A percentile compares a stretch with the other conserved stretches of the same genome.
phyloP scores from a whole-genome alignment of 2,888 invertebrate genomes.

The Mongoloraphidia duomilia region DNA sequence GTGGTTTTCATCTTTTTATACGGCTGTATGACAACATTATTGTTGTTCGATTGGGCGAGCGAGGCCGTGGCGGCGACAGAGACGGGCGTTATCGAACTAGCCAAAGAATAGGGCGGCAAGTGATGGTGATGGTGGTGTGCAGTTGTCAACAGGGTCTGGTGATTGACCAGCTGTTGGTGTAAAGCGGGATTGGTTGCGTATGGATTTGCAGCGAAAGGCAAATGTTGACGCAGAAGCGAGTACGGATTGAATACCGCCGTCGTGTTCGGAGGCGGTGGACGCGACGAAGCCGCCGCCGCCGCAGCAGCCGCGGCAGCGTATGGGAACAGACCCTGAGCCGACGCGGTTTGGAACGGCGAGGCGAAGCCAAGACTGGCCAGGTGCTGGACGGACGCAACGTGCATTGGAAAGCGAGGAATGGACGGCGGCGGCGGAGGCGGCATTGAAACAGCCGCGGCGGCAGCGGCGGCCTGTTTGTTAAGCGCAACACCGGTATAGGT shows the following conservation, averaged over 20 bases:
- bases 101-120: slow-evolving; percentile 16
- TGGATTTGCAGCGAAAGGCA: slow-evolving; percentile 21
- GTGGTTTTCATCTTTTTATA: slow-evolving; percentile 87
- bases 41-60: slow-evolving; percentile 32
- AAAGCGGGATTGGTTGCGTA: slow-evolving; percentile 35
- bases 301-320: slow-evolving; percentile 13
- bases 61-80: slow-evolving; percentile 30
- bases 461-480: slow-evolving; percentile 42
- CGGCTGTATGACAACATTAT: slow-evolving; percentile 54
- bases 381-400: slow-evolving; percentile 20
- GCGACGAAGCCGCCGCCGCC: slow-evolving; percentile 19
- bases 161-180: slow-evolving; percentile 30
- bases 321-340: slow-evolving; percentile 11
- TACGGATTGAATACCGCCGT: slow-evolving; percentile 32
- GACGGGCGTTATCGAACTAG: slow-evolving; percentile 20
- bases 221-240: slow-evolving; percentile 26
- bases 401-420: slow-evolving; percentile 18
- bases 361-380: slow-evolving; percentile 24
- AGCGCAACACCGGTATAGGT: slow-evolving; percentile 57
- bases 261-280: slow-evolving; percentile 25
- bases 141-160: slow-evolving; percentile 15
- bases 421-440: slow-evolving; percentile 25
- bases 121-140: slow-evolving; percentile 14
- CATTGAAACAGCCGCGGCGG: slow-evolving; percentile 27
- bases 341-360: slow-evolving; percentile 22